A percentile compares a stretch with the other conserved stretches of the same genome.
These are phyloP conservation scores for Ectropis grisescens DNA, from an alignment of 1,140 invertebrate species.

Conservation along the genomic window DNA sequence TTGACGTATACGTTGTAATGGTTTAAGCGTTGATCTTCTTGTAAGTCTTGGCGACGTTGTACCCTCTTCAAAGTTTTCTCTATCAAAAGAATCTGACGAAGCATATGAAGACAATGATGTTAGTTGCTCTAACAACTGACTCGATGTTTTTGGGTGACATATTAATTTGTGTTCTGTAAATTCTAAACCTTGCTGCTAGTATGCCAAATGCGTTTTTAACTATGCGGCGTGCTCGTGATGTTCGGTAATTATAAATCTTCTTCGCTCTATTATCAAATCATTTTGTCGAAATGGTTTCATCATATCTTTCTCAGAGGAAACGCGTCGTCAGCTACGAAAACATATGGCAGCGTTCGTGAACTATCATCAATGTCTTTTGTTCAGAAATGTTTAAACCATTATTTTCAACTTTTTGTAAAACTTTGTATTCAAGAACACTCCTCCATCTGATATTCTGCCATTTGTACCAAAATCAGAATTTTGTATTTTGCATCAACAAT, in stretches of 20 bases:
- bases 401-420: conserved; percentile 11
- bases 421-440: conserved; percentile 9
- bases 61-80: neutral
- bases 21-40: too few species aligned
- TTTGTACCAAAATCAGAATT: neutral
- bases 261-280: neutral
- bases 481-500: neutral
- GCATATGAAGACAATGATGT: neutral
- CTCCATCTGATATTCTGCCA: conserved; percentile 1
- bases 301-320: neutral
- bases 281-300: neutral
- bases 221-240: neutral
- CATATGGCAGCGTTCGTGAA: conserved; percentile 4
- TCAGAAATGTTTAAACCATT: conserved; percentile 8
- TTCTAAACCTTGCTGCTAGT: neutral
- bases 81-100: neutral
- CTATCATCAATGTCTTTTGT: conserved; percentile 1
- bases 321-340: neutral
- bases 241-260: neutral
- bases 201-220: neutral
- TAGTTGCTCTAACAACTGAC: neutral
- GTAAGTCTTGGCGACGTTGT: too few species aligned
- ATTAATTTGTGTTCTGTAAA: neutral
- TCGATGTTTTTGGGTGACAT: neutral
- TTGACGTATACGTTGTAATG: too few species aligned